Conservation (phyloP, 2,113 vertebrate genomes). For the Origma solitaria region DNA sequence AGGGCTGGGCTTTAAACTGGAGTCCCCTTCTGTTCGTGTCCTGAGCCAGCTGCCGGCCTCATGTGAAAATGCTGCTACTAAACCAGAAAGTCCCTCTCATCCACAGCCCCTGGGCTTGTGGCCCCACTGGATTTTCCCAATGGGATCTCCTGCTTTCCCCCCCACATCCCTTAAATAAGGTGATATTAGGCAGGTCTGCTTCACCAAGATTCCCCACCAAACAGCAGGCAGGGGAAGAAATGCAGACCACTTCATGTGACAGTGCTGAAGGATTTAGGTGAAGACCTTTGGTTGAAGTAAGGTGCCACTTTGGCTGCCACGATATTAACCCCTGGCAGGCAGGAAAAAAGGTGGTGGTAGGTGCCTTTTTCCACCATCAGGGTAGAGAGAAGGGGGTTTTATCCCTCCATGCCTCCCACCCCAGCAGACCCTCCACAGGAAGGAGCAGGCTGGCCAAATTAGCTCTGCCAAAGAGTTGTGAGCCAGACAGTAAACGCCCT, state of each 20-base stretch:
- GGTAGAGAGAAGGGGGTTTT: neutral
- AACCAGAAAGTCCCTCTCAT: neutral
- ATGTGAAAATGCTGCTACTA: neutral
- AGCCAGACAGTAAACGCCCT: neutral
- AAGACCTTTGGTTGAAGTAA: neutral
- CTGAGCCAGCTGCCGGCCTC: neutral
- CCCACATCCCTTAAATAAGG: neutral
- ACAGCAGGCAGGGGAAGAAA: neutral
- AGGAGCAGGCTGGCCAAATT: neutral
- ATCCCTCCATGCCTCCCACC: neutral
- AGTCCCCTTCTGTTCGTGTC: fast-evolving
- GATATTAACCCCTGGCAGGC: neutral
- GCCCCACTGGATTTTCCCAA: neutral
- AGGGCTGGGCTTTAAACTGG: neutral
- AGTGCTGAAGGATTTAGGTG: neutral
- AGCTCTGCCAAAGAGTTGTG: neutral
- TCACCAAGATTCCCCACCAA: neutral
- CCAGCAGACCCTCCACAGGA: neutral
- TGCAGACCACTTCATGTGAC: neutral
- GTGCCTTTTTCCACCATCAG: neutral
- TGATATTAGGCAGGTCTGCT: neutral
- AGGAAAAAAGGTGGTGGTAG: neutral
- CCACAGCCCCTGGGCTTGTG: neutral
- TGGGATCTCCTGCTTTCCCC: neutral
- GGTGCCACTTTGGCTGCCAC: neutral